Base-by-base conservation (phyloP, 2,888 invertebrate species). In the Galerucella calmariensis region DNA sequence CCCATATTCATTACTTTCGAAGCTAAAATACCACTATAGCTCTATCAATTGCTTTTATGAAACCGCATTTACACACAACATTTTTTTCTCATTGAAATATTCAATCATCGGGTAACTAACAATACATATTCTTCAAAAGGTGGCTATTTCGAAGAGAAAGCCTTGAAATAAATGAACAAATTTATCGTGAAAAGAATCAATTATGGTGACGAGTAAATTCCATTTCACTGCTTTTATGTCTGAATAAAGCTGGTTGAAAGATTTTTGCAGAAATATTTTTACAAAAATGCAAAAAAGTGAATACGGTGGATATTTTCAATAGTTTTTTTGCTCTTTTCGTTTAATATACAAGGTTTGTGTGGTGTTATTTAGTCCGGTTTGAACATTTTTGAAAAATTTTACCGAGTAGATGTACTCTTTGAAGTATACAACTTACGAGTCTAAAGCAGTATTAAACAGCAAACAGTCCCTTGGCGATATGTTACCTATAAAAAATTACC, bases 151-250 rank as follows among this genome's bases (percentile, higher is more conserved):
- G 44, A 59, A 53, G 65, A 72, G 59, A 63, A 58, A 41, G 41
- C 58, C 24, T 41, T 16, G 63, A 63, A 73, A 66, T 61, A 69
- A 59, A 69, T 65, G 70, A 67, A 67, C 70, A 56, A 70, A 74
- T 56, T 74, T 67, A 72, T 67, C 61, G 44, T 67, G 67, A 67
- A 74, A 67, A 67, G 70, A 67, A 61, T 70, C 68, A 67, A 69
- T 65, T 74, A 69, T 56, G 56, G 73, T 48, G 58, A 20, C 53
- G 51, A 53, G 61, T 62, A 69, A 73, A 73, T 69, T 63, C 68
- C 24, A 73, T 69, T 69, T 68, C 63, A 68, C 53, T 44, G 67
- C 27, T 63, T 73, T 71, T 27, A 24, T 63, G 58, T 16, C 5
- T n/a, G 10, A 66, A 58, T 46, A 58, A 58, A 56, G 58, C 16